These are phyloP conservation scores for Alfaro cultratus DNA, from an alignment of 2,797 vertebrate species.

Conservation along the genomic window DNA sequence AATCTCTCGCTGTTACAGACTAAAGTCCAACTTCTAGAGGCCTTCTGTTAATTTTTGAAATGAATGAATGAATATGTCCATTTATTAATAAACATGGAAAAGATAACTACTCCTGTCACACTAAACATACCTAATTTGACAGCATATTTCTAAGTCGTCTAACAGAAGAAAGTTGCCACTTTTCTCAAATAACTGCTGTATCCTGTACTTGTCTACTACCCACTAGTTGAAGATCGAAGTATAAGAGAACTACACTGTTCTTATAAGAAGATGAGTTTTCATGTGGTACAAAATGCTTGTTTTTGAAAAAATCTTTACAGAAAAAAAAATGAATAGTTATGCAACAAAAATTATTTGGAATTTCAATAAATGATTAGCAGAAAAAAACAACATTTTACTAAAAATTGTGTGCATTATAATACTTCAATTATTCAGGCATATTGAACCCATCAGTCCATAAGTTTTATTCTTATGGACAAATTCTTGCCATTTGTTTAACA, in stretches of 20 bases:
- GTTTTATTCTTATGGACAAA: neutral
- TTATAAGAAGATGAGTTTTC: neutral
- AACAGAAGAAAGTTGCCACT: neutral
- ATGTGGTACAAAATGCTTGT: neutral
- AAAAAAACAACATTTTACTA: neutral
- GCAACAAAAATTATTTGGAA: neutral
- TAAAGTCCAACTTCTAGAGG: neutral
- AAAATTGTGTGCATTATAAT: neutral
- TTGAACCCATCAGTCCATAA: neutral
- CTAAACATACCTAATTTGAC: neutral
- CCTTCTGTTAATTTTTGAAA: neutral
- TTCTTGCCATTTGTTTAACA: neutral
- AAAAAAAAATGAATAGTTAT: neutral
- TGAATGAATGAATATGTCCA: neutral
- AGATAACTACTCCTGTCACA: too few relatives aligned
- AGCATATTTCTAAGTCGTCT: neutral
- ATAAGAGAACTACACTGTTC: neutral
- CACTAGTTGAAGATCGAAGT: neutral
- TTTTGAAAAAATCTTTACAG: neutral
- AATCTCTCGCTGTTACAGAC: neutral
- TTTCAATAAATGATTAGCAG: neutral
- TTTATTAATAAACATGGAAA: neutral
- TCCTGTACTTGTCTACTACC: neutral
- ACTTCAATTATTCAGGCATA: neutral
- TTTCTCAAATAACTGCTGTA: neutral